Evolutionary conservation across 2,113 vertebrate genomes (phyloP).

Genomic region (Lophius piscatorius): DNA sequence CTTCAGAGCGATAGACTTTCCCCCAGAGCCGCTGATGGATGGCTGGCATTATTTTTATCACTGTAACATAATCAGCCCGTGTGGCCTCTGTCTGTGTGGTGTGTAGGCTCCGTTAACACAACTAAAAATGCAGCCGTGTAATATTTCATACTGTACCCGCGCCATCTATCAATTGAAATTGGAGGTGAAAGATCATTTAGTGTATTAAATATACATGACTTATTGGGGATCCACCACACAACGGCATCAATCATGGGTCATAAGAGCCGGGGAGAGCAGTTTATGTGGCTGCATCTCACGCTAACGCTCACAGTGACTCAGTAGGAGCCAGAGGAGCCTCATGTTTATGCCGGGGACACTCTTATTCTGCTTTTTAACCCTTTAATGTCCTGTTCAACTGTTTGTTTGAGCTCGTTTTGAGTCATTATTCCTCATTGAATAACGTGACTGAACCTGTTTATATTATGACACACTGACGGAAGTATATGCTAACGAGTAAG

Average conservation of each 20-base stretch:
- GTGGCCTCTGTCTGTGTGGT: constrained; percentile 32
- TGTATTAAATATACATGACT: constrained; percentile 67
- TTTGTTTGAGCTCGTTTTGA: no score
- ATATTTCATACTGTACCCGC: constrained; percentile 36
- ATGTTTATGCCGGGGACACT: no score
- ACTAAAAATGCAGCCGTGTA: constrained; percentile 58
- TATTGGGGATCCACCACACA: constrained; percentile 29
- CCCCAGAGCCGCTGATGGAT: constrained; percentile 56
- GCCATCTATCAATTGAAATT: constrained; percentile 43
- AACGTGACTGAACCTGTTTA: no score
- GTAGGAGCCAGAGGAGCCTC: no score
- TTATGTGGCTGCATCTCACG: neutral
- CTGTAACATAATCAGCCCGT: constrained; percentile 61
- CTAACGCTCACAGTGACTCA: neutral
- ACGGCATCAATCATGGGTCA: constrained; percentile 33
- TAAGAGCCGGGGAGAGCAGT: constrained; percentile 2
- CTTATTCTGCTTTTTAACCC: no score
- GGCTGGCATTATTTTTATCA: constrained; percentile 67
- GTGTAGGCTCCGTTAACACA: constrained; percentile 35
- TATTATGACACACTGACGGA: no score
- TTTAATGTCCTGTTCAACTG: no score
- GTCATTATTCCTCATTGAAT: no score
- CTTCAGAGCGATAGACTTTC: constrained; percentile 23
- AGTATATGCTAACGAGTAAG: no score
- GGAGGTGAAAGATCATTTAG: constrained; percentile 65